Conservation (phyloP, 2,113 vertebrate species). For the Peucedramus taeniatus region DNA sequence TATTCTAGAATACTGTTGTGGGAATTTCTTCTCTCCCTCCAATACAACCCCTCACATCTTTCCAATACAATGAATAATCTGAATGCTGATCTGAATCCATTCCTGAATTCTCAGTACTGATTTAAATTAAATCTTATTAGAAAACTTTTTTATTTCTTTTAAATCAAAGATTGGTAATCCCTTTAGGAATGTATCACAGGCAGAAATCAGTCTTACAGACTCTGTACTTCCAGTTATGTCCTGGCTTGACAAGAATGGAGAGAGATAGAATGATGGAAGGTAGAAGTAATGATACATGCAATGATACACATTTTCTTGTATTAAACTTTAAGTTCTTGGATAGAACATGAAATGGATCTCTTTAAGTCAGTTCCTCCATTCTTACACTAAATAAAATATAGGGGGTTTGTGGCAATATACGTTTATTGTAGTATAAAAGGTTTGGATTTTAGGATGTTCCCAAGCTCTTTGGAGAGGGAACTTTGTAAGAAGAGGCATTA, state of each 20-base stretch:
- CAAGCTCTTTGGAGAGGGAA: too few relatives aligned
- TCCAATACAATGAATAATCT: not conserved
- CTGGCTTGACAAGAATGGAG: not conserved
- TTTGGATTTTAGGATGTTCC: not conserved
- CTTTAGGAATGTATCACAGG: not conserved
- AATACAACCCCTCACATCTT: not conserved
- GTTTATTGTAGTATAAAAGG: not conserved
- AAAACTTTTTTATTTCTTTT: not conserved
- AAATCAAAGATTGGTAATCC: not conserved
- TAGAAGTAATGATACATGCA: not conserved
- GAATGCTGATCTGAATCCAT: not conserved
- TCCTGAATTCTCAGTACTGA: not conserved
- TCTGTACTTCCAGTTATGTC: not conserved
- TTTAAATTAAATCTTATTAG: not conserved
- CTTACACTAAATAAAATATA: not conserved
- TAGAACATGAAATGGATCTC: not conserved
- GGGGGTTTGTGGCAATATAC: rapidly evolving
- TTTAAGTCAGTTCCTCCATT: not conserved
- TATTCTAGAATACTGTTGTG: not conserved
- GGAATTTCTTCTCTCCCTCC: not conserved
- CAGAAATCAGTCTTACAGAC: not conserved
- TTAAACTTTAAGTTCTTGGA: not conserved
- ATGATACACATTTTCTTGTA: not conserved
- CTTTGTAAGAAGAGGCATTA: not conserved
- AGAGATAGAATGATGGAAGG: not conserved